A percentile compares a stretch with the other conserved stretches of the same genome.
These are phyloP conservation scores for Meganola albula DNA, from an alignment of 2,888 invertebrate genomes.

Conservation along the genomic window DNA sequence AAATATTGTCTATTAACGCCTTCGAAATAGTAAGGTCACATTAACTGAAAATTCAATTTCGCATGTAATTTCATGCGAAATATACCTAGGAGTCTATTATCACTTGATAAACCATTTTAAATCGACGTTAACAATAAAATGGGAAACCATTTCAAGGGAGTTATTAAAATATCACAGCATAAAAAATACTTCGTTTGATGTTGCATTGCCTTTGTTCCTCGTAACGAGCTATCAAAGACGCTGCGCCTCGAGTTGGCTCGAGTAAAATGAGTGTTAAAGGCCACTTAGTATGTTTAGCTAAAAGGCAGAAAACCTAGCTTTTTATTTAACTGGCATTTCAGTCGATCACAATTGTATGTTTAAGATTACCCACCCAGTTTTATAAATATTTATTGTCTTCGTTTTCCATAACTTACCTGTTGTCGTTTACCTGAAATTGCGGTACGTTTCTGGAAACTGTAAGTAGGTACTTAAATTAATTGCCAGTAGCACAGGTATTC, in stretches of 20 bases:
- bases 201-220: conserved; percentile 54
- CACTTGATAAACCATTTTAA: conserved; percentile 32
- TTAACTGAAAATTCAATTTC: too few relatives aligned
- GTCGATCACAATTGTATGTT: conserved; percentile 15
- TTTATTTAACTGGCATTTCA: conserved; percentile 18
- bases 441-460: too few relatives aligned
- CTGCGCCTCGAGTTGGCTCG: conserved; percentile 31
- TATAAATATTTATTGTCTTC: too few relatives aligned
- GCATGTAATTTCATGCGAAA: too few relatives aligned
- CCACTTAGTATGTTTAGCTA: conserved; percentile 36
- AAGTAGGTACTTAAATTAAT: too few relatives aligned
- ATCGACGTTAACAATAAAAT: conserved; percentile 45
- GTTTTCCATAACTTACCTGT: too few relatives aligned
- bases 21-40: too few relatives aligned
- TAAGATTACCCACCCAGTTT: too few relatives aligned
- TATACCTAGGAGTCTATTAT: too few relatives aligned
- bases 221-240: conserved; percentile 55
- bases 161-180: conserved; percentile 53
- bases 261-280: conserved; percentile 49
- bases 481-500: too few relatives aligned
- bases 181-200: conserved; percentile 60
- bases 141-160: conserved; percentile 43
- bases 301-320: conserved; percentile 36
- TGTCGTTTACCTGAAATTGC: too few relatives aligned
- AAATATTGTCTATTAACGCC: too few relatives aligned